Percentiles rank a stretch among this genome's conserved stretches.
These are phyloP conservation scores for Melieria crassipennis DNA, from an alignment of 2,888 invertebrate species.

Conservation along the genomic window DNA sequence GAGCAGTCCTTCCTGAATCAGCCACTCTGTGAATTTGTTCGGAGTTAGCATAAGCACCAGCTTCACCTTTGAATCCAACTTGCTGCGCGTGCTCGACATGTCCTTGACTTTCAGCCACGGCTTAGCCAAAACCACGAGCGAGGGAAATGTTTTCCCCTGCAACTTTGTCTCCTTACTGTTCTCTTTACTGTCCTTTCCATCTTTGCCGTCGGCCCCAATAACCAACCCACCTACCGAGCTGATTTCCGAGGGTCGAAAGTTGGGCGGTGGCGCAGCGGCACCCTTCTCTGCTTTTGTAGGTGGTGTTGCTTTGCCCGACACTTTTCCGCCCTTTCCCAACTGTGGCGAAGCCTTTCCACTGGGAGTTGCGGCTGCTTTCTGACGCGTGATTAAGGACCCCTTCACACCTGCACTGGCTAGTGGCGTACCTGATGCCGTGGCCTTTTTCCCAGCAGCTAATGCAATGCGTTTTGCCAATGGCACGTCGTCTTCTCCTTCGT, in stretches of 20 bases:
- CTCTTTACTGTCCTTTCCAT: constrained; percentile 71
- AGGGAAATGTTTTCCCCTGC: constrained; percentile 84
- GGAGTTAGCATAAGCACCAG: constrained; percentile 82
- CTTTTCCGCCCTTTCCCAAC: constrained; percentile 42
- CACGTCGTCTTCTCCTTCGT: constrained; percentile 66
- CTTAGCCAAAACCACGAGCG: constrained; percentile 83
- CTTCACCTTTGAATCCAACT: constrained; percentile 83
- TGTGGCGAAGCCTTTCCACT: constrained; percentile 49
- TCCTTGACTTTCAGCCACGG: constrained; percentile 81
- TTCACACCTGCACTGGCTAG: constrained; percentile 33
- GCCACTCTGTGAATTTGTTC: constrained; percentile 89
- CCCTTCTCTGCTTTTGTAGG: constrained; percentile 32
- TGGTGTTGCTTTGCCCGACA: constrained; percentile 31
- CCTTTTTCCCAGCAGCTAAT: constrained; percentile 49
- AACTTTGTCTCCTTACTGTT: constrained; percentile 82
- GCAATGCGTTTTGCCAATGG: constrained; percentile 66
- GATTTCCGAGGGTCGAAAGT: constrained; percentile 75
- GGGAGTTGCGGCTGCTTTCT: constrained; percentile 32
- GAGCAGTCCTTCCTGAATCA: constrained; percentile 85
- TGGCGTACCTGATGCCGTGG: constrained; percentile 36
- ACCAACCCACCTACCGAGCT: constrained; percentile 79
- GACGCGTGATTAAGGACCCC: constrained; percentile 11
- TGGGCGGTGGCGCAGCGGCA: constrained; percentile 45
- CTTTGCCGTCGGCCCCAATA: constrained; percentile 68
- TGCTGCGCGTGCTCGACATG: constrained; percentile 70